A percentile compares a stretch with the other conserved stretches of the same genome.
phyloP scores from a whole-genome alignment of 2,888 invertebrate species.

The Drosophila macrospina region DNA sequence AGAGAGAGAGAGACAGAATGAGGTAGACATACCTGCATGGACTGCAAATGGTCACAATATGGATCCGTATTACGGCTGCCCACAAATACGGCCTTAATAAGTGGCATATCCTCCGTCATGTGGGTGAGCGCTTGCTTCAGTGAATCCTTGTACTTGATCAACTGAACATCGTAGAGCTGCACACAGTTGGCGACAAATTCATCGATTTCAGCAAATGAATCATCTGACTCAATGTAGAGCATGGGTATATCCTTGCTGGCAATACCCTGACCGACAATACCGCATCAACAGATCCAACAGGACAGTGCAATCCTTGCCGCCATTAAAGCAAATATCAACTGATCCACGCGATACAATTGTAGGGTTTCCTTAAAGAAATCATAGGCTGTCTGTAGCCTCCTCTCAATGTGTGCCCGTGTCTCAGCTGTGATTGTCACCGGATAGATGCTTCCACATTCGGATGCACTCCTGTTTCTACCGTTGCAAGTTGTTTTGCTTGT shows the following conservation, averaged over 20 bases:
- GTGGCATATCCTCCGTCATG: conserved; percentile 87
- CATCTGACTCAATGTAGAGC: conserved; percentile 93
- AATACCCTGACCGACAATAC: conserved; percentile 78
- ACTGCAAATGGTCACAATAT: conserved; percentile 88
- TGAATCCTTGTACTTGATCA: conserved; percentile 89
- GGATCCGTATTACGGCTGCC: conserved; percentile 96
- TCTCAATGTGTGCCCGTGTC: conserved; percentile 35
- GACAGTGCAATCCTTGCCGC: conserved; percentile 99
- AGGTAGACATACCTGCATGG: conserved; percentile 89
- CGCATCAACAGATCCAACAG: conserved; percentile 89
- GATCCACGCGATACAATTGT: conserved; percentile 88
- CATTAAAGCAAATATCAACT: conserved; percentile 96
- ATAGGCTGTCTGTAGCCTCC: conserved; percentile 35
- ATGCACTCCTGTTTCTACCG: background rate
- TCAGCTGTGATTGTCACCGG: conserved; percentile 29
- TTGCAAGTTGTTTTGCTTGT: conserved; percentile 4
- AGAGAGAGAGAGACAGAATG: too few species aligned
- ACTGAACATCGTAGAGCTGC: conserved; percentile 90
- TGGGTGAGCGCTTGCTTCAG: conserved; percentile 90
- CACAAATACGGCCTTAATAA: conserved; percentile 94
- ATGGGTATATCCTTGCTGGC: conserved; percentile 86
- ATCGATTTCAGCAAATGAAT: conserved; percentile 95
- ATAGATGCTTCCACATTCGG: conserved; percentile 13
- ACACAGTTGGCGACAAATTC: conserved; percentile 91
- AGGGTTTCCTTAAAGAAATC: conserved; percentile 88